A percentile compares a stretch with the other conserved stretches of the same genome.
phyloP scores from a whole-genome alignment of 2,113 vertebrate species.

The Prolemur simus region DNA sequence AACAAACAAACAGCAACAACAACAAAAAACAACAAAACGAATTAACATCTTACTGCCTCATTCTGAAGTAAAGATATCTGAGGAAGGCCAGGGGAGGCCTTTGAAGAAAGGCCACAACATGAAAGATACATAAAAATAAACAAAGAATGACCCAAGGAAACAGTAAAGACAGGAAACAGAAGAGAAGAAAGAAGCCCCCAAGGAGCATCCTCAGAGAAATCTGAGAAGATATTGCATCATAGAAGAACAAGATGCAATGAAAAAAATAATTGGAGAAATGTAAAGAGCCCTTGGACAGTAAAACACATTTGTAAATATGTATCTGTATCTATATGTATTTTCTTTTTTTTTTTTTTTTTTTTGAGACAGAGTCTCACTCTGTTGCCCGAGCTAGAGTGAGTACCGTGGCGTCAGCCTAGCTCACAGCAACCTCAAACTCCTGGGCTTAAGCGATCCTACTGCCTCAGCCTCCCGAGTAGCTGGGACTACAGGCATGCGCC shows the following conservation, averaged over 20 bases:
- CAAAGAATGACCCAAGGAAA: not conserved
- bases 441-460: too few species aligned
- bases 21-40: not conserved
- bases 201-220: not conserved
- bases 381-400: too few species aligned
- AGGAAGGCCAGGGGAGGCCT: not conserved
- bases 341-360: too few species aligned
- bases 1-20: not conserved
- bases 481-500: too few species aligned
- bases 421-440: too few species aligned
- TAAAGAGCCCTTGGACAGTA: not conserved
- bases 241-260: not conserved
- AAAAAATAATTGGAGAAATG: not conserved
- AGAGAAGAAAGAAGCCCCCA: not conserved
- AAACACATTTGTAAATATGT: not conserved
- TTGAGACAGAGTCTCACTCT: too few species aligned
- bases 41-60: not conserved
- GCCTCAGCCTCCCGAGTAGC: too few species aligned
- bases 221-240: not conserved
- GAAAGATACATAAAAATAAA: not conserved
- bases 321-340: not conserved
- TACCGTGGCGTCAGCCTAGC: too few species aligned
- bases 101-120: not conserved
- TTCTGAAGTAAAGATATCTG: not conserved
- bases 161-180: not conserved